Percentiles rank a stretch among this genome's conserved stretches.
Conservation (phyloP, 1,140 invertebrate genomes). For the Mizuhopecten yessoensis region DNA sequence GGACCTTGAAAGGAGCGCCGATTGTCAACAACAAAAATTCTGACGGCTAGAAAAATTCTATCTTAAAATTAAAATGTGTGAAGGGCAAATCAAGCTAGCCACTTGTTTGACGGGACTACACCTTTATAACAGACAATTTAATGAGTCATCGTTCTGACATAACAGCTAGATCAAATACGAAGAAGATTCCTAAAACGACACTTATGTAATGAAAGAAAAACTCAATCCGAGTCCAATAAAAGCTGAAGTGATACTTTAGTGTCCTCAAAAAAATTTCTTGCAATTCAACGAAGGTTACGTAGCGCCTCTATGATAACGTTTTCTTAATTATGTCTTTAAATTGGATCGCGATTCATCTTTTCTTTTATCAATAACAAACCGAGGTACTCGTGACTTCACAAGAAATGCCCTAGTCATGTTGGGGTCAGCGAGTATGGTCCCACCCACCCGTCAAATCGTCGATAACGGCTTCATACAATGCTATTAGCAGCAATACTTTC, state of each 20-base stretch:
- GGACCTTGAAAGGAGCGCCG: not conserved
- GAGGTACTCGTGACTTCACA: not conserved
- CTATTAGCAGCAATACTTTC: not conserved
- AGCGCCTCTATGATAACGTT: not conserved
- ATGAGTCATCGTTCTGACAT: not conserved
- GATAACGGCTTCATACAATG: not conserved
- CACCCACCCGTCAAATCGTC: not conserved
- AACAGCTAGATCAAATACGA: not conserved
- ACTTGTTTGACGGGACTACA: not conserved
- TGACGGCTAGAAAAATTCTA: not conserved
- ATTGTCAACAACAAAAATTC: not conserved
- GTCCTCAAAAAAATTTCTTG: not conserved
- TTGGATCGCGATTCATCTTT: slow-evolving; percentile 18
- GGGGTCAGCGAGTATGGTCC: not conserved
- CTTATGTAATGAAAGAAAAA: slow-evolving; percentile 34
- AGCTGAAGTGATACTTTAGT: not conserved
- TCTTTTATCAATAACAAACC: not conserved
- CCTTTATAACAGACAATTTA: slow-evolving; percentile 1
- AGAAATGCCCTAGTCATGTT: not conserved
- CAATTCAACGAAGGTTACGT: not conserved
- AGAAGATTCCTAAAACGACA: not conserved
- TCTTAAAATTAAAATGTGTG: slow-evolving; percentile 2
- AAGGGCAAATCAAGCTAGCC: not conserved
- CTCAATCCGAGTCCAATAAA: not conserved
- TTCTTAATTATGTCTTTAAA: not conserved